Conservation (phyloP, 2,888 invertebrate genomes). For the Xanthia icteritia region DNA sequence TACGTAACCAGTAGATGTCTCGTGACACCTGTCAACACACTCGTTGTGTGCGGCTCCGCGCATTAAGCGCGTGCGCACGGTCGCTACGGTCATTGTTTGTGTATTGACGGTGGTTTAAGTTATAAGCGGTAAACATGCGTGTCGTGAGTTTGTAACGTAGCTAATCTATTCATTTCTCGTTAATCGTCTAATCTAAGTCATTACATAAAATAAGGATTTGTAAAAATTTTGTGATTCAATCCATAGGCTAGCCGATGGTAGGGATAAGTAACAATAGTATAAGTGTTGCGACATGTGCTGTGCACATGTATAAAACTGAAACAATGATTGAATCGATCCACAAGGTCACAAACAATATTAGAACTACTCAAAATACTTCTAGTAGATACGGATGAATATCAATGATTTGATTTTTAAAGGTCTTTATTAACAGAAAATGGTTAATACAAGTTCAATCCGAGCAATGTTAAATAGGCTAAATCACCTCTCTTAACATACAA, state of each 20-base stretch:
- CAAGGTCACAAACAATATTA: slow-evolving; percentile 3
- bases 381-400: not conserved
- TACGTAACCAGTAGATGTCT: slow-evolving; percentile 52
- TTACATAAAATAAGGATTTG: not conserved
- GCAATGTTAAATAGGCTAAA: too few species aligned
- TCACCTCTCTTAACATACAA: too few species aligned
- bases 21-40: slow-evolving; percentile 68
- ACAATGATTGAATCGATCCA: not conserved
- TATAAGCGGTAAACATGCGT: not conserved
- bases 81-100: slow-evolving; percentile 66
- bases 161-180: not conserved
- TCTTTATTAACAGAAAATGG: too few species aligned
- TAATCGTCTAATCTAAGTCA: too few species aligned
- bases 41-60: slow-evolving; percentile 58
- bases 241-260: not conserved
- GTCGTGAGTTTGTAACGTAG: not conserved
- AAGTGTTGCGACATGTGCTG: slow-evolving; percentile 3
- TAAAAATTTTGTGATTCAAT: not conserved
- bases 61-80: slow-evolving; percentile 67
- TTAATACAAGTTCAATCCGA: too few species aligned
- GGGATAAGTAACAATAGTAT: not conserved
- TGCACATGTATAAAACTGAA: slow-evolving; percentile 15
- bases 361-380: not conserved
- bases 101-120: slow-evolving; percentile 42
- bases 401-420: not conserved